Base-by-base conservation (phyloP, 2,113 vertebrate genomes). In the Salminus brasiliensis region DNA sequence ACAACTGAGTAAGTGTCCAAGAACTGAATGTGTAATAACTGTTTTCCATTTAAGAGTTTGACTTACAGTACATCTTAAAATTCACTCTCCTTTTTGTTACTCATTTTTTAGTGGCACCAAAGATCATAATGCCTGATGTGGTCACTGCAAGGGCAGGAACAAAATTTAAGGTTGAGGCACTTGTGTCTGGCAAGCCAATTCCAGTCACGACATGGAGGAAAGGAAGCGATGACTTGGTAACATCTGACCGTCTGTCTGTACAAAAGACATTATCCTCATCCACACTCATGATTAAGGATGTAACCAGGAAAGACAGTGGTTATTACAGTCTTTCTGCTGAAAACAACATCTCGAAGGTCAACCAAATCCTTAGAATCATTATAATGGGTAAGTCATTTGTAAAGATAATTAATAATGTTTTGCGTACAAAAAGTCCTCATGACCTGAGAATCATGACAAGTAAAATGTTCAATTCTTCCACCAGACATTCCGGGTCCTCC, bases 401-500 rank as follows among this genome's bases (percentile, higher is more conserved):
- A 32, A 71, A 36, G 21, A 59, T 70, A 4, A n/a, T n/a, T n/a
- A n/a, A n/a, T n/a, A n/a, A 0, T 32, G 85, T 34, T n/a, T n/a
- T n/a, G n/a, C n/a, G n/a, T n/a, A n/a, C n/a, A 8, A 72, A 39
- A 55, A 53, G 25, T 72, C 27, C 32, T 12, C 27, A 65, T 25
- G 23, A 57, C 55, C 59, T 65, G 18, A 52, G 73, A 62, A 36
- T 72, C 11, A 12, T 45, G 5, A 55, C 45, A 52, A 6, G 6
- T 23, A 8, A 30, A 60, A 30, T 12, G 57, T 55, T 69, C n/a
- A 5, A 11, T 83, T 5, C 32, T 63, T 39, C 15, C 60, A 63
- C 75, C 59, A 99, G 98, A 99, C 87, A 94, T 95, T n/a, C 98
- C 98, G 59, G 97, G 97, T 53, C 97, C 97, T 0, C 98, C 98